Evolutionary conservation across 2,888 invertebrate species (phyloP).

Genomic region (Notocelia uddmanniana): DNA sequence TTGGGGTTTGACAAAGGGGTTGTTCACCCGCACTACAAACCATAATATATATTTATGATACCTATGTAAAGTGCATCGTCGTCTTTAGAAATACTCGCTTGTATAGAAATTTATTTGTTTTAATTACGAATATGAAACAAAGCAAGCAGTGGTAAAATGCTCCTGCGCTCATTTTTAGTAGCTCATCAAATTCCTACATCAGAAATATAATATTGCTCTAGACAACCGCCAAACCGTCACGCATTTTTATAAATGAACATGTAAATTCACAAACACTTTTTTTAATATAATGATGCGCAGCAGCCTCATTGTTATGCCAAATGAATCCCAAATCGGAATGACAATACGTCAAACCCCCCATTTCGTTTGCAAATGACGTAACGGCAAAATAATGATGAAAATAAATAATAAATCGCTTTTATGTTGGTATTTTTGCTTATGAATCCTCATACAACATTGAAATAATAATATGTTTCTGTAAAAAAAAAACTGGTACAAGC

Average conservation of each 20-base stretch:
- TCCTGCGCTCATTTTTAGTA: background rate
- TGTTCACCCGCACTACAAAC: too few relatives aligned
- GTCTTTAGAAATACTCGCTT: too few relatives aligned
- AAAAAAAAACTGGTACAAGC: too few relatives aligned
- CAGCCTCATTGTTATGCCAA: conserved; percentile 65
- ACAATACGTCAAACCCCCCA: conserved; percentile 53
- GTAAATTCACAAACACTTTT: conserved; percentile 60
- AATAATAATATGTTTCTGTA: too few relatives aligned
- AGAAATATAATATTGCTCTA: conserved; percentile 28
- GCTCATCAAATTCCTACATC: conserved; percentile 1
- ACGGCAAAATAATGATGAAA: conserved; percentile 40
- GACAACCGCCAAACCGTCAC: conserved; percentile 59
- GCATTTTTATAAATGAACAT: conserved; percentile 62
- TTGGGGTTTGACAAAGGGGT: too few relatives aligned
- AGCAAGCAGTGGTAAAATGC: background rate
- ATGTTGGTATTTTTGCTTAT: conserved; percentile 22
- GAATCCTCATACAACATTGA: conserved; percentile 1
- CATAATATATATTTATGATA: too few relatives aligned
- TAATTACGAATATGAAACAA: too few relatives aligned
- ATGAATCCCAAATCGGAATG: conserved; percentile 57
- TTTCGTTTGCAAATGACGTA: conserved; percentile 41
- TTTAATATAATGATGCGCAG: conserved; percentile 63
- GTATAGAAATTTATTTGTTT: too few relatives aligned
- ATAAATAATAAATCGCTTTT: conserved; percentile 39
- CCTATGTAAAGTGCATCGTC: too few relatives aligned